These are phyloP conservation scores for Pristionchus entomophagus DNA, from an alignment of 2,888 invertebrate genomes.

Conservation along the genomic window DNA sequence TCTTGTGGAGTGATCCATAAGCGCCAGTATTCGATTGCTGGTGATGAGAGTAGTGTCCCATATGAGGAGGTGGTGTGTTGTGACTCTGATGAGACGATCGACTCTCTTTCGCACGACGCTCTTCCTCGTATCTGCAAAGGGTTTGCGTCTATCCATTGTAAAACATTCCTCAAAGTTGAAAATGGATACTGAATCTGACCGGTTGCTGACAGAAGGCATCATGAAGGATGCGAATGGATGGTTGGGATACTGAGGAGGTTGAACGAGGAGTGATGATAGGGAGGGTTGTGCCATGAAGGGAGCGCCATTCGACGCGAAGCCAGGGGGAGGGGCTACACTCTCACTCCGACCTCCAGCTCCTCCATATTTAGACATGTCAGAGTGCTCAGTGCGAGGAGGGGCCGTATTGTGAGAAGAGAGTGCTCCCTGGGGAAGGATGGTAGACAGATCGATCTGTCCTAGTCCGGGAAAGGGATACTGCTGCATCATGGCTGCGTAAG, in stretches of 20 bases:
- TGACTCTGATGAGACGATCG: slow-evolving; percentile 26
- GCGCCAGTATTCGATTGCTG: slow-evolving; percentile 15
- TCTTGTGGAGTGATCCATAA: slow-evolving; percentile 32
- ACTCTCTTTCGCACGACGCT: slow-evolving; percentile 33
- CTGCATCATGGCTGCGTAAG: slow-evolving; percentile 58
- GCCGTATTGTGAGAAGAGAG: slow-evolving; percentile 48
- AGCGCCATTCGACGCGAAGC: slow-evolving; percentile 53
- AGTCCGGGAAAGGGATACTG: slow-evolving; percentile 57
- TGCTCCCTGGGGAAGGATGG: slow-evolving; percentile 54
- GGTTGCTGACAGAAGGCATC: slow-evolving; percentile 36
- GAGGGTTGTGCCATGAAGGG: slow-evolving; percentile 58
- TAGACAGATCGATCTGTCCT: slow-evolving; percentile 61
- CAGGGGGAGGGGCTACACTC: slow-evolving; percentile 64
- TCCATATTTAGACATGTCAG: slow-evolving; percentile 44
- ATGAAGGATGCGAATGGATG: slow-evolving; percentile 40
- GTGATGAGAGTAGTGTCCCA: slow-evolving; percentile 40
- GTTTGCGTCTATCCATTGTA: too few relatives aligned
- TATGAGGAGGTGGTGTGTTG: slow-evolving; percentile 41
- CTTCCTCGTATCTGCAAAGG: slow-evolving; percentile 18
- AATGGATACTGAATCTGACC: background rate
- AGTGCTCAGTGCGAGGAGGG: slow-evolving; percentile 40
- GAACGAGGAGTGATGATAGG: slow-evolving; percentile 44
- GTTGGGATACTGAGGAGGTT: slow-evolving; percentile 37
- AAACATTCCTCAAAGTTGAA: too few relatives aligned
- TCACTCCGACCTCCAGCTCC: slow-evolving; percentile 30